phyloP scores from a whole-genome alignment of 92 coral and sea anemone genomes.

The Heteractis magnifica region DNA sequence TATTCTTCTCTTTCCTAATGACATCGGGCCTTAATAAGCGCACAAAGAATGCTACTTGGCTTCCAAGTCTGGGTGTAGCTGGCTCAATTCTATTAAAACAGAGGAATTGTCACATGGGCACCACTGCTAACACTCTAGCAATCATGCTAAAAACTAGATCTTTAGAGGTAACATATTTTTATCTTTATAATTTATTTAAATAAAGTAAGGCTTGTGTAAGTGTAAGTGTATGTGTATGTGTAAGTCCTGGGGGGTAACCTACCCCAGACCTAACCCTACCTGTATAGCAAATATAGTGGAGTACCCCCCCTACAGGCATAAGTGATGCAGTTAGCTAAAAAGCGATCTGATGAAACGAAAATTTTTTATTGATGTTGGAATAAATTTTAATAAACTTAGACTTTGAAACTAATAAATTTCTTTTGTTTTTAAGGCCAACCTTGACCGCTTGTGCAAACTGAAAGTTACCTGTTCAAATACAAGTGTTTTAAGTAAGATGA shows the following conservation, averaged over 20 bases:
- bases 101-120: slow-evolving; percentile 53
- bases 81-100: slow-evolving; percentile 34
- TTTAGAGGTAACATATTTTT: slow-evolving; percentile 40
- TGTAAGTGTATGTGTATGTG: too few species aligned
- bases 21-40: slow-evolving; percentile 29
- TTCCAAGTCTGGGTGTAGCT: slow-evolving; percentile 50
- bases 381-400: too few species aligned
- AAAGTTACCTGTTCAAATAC: slow-evolving; percentile 53
- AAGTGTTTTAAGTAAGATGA: slow-evolving; percentile 44
- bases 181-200: too few species aligned
- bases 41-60: slow-evolving; percentile 31
- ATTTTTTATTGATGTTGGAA: not conserved
- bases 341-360: not conserved
- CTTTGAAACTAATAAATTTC: too few species aligned
- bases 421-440: not conserved
- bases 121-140: slow-evolving; percentile 44
- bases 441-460: slow-evolving; percentile 48
- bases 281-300: not conserved
- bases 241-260: not conserved
- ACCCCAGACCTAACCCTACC: not conserved
- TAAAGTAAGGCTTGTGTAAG: too few species aligned
- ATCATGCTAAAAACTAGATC: slow-evolving; percentile 50
- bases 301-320: not conserved
- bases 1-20: slow-evolving; percentile 47
- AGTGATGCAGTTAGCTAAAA: not conserved